These are phyloP conservation scores for Microctonus brassicae DNA, from an alignment of 2,888 invertebrate genomes.

Conservation along the genomic window DNA sequence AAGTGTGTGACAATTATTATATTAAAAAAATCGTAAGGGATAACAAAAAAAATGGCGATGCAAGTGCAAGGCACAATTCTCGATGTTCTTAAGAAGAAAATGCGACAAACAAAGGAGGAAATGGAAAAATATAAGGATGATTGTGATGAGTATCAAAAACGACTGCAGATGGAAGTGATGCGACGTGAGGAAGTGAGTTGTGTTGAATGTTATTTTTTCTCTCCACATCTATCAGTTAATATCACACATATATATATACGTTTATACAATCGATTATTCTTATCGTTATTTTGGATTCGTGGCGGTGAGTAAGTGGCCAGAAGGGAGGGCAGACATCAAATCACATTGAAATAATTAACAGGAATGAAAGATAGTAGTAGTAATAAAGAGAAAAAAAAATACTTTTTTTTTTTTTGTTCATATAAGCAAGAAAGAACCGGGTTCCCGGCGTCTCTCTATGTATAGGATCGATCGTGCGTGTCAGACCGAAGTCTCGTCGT, in stretches of 20 bases:
- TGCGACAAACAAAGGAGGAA: conserved; percentile 98
- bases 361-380: neutral
- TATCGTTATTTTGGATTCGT: neutral
- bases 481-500: conserved; percentile 58
- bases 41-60: conserved; percentile 79
- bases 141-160: conserved; percentile 95
- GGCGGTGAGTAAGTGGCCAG: neutral
- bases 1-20: conserved; percentile 17
- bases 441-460: conserved; percentile 44
- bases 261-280: neutral
- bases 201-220: neutral
- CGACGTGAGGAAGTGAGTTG: conserved; percentile 97
- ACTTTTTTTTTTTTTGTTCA: neutral
- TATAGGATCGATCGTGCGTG: conserved; percentile 59
- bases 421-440: conserved; percentile 6
- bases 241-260: neutral
- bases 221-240: neutral
- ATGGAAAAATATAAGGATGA: conserved; percentile 99
- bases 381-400: conserved; percentile 4
- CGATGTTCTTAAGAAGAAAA: conserved; percentile 99
- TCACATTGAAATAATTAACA: too few relatives aligned
- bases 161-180: conserved; percentile 94
- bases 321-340: neutral
- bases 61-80: conserved; percentile 94
- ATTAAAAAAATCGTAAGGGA: conserved; percentile 13